Evolutionary conservation across 2,797 vertebrate species (phyloP), one percentile per base, ranked within the genome.

Genomic region (Lepus oiostolus): DNA sequence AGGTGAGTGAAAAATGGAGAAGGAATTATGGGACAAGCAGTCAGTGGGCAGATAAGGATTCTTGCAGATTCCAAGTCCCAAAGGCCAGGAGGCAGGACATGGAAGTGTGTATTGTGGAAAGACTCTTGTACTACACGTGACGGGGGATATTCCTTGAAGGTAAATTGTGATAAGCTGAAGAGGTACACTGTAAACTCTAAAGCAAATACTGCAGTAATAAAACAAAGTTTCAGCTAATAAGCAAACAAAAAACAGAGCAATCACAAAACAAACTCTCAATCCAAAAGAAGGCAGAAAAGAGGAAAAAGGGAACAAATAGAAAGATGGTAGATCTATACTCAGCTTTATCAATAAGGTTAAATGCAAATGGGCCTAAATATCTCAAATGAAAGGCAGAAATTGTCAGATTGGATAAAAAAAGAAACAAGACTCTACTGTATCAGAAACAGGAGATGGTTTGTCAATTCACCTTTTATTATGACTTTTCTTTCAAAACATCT

Each of bases 401-500:
- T 35, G 30, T 91, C 62, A 89, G n/a, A 85, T 74, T 82, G 85
- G 42, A 81, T 89, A 54, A 52, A 32, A 47, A 65, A 95, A 86
- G 82, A 88, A 87, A 68, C 50, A 91, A 89, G 50, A 85, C 3
- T 5, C 54, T 91, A 60, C 28, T 79, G 30, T 63, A 42, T 71
- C 65, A 90, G 50, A 88, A 94, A 94, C 14, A 58, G 38, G 83
- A 79, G 62, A 83, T 76, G 16, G 1, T 13, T 63, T 50, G 19
- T 72, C 65, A 92, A 21, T 87, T 95, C 63, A 67, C 26, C 42
- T 88, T 83, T 85, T 54, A 88, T 89, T 80, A 62, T 85, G 90
- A 47, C 60, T 87, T 88, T 89, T 76, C 83, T 84, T 96, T 94
- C 82, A 91, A 93, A 91, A 88, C 26, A 94, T 67, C 26, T 88